A percentile compares a stretch with the other conserved stretches of the same genome.
Evolutionary conservation across 2,113 vertebrate genomes (phyloP).

Genomic region (Willisornis vidua): DNA sequence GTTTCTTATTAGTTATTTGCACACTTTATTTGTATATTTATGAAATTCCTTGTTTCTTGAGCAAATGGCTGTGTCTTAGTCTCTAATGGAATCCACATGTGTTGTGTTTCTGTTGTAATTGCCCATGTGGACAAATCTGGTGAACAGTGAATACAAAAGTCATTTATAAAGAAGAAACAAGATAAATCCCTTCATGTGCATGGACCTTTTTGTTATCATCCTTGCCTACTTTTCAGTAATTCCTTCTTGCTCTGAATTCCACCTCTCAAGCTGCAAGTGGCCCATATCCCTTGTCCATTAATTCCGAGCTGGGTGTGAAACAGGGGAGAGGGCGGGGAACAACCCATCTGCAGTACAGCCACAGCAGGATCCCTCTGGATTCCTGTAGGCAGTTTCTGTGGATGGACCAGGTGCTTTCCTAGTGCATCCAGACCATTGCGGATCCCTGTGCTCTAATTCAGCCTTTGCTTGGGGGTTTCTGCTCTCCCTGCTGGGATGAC

Average conservation of each 20-base stretch:
- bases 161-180: neutral
- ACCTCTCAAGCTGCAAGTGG: neutral
- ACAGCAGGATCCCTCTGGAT: neutral
- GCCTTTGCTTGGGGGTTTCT: neutral
- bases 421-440: neutral
- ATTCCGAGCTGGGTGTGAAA: neutral
- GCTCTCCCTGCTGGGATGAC: neutral
- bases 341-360: neutral
- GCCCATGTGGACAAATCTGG: neutral
- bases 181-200: neutral
- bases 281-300: neutral
- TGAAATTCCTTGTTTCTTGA: neutral
- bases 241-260: neutral
- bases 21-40: neutral
- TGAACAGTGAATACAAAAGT: neutral
- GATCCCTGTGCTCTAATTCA: neutral
- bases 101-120: neutral
- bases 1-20: neutral
- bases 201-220: neutral
- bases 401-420: neutral
- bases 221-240: neutral
- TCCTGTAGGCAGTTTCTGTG: neutral
- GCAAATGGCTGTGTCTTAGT: neutral
- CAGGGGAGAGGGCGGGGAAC: neutral
- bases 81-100: neutral